phyloP scores from a whole-genome alignment of 2,888 invertebrate genomes.

The Prostheceraeus crozeri region DNA sequence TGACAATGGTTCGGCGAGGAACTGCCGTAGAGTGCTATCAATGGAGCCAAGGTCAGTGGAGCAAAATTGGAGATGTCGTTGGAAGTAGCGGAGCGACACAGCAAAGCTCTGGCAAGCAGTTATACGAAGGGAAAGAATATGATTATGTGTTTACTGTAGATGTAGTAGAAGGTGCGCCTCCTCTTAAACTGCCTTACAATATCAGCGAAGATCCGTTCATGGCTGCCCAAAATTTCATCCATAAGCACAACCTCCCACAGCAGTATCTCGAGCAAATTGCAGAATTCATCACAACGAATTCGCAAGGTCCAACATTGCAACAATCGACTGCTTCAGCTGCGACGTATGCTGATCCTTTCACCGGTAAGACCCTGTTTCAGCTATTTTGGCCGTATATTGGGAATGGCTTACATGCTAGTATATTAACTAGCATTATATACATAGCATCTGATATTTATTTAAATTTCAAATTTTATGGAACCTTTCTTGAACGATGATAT shows the following conservation, averaged over 20 bases:
- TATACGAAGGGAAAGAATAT: conserved; percentile 79
- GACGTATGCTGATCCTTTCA: too few species aligned
- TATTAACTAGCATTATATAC: too few species aligned
- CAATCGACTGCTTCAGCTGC: too few species aligned
- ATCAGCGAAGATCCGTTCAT: conserved; percentile 80
- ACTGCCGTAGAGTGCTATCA: conserved; percentile 69
- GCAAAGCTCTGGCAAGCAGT: conserved; percentile 66
- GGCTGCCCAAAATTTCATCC: conserved; percentile 80
- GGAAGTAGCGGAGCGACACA: conserved; percentile 65
- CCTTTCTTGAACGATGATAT: too few species aligned
- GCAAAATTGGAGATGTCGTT: conserved; percentile 78
- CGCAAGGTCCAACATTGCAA: too few species aligned
- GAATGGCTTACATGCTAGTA: too few species aligned
- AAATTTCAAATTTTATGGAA: too few species aligned
- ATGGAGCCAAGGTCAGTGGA: conserved; percentile 65
- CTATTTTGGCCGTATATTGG: too few species aligned
- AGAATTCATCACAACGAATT: conserved; percentile 81
- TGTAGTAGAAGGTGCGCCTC: conserved; percentile 77
- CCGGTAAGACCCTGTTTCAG: too few species aligned
- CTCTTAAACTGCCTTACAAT: conserved; percentile 83
- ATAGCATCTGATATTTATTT: too few species aligned
- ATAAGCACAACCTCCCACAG: conserved; percentile 73
- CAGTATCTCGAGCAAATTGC: conserved; percentile 79
- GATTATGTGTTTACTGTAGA: conserved; percentile 94
- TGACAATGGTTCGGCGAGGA: conserved; percentile 69